A percentile compares a stretch with the other conserved stretches of the same genome.
Evolutionary conservation across 2,888 invertebrate genomes (phyloP).

Genomic region (Colostygia pectinataria): DNA sequence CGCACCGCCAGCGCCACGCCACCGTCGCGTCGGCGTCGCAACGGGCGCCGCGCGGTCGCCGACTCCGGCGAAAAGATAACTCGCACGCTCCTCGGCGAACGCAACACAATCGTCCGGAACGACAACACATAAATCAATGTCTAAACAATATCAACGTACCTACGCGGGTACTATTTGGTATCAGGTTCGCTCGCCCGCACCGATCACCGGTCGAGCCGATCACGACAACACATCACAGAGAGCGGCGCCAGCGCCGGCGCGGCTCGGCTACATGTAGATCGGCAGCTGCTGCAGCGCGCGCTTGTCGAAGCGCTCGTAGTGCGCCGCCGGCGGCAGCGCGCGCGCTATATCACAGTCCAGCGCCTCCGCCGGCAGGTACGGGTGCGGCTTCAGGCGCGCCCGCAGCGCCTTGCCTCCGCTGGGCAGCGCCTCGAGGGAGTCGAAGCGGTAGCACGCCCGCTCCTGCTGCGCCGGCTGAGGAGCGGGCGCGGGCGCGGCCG

Average conservation of each 20-base stretch:
- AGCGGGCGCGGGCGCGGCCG: slow-evolving; percentile 42
- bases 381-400: slow-evolving; percentile 60
- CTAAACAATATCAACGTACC: slow-evolving; percentile 74
- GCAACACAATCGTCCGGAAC: slow-evolving; percentile 59
- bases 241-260: slow-evolving; percentile 51
- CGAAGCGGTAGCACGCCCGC: slow-evolving; percentile 56
- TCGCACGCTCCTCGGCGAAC: slow-evolving; percentile 38
- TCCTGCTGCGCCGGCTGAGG: slow-evolving; percentile 50
- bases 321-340: slow-evolving; percentile 63
- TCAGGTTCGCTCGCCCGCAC: slow-evolving; percentile 57
- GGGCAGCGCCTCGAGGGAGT: slow-evolving; percentile 46
- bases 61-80: slow-evolving; percentile 36
- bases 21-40: slow-evolving; percentile 19
- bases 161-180: slow-evolving; percentile 79
- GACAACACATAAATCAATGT: slow-evolving; percentile 74
- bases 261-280: slow-evolving; percentile 75
- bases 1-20: slow-evolving; percentile 23
- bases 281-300: slow-evolving; percentile 80
- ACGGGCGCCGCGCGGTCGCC: slow-evolving; percentile 36
- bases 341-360: slow-evolving; percentile 76
- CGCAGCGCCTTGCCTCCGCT: slow-evolving; percentile 52
- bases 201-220: slow-evolving; percentile 66
- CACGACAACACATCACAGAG: slow-evolving; percentile 75
- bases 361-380: slow-evolving; percentile 55
- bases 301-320: slow-evolving; percentile 78